Conservation (phyloP, 1,140 invertebrate genomes). For the Colletes gigas region DNA sequence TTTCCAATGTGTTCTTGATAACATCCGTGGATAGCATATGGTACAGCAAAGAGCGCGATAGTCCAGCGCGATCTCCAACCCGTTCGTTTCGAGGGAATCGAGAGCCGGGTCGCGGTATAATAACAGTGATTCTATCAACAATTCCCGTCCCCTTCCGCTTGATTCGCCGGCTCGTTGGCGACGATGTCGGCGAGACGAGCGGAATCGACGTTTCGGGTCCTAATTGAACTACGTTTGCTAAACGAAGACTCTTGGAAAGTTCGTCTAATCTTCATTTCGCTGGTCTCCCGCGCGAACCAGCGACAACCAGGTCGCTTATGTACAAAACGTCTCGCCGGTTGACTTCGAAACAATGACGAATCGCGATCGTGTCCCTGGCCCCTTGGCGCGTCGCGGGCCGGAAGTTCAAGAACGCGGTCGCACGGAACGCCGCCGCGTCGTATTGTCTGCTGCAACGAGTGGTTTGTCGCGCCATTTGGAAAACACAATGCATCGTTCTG, state of each 20-base stretch:
- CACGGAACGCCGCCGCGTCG: conserved; percentile 18
- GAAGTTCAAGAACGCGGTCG: conserved; percentile 27
- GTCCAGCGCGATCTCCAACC: background rate
- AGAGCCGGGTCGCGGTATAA: background rate
- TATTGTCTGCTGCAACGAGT: conserved; percentile 24
- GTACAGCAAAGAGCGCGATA: conserved; percentile 22
- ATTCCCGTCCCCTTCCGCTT: conserved; percentile 11
- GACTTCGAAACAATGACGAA: background rate
- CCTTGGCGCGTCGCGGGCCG: conserved; percentile 8
- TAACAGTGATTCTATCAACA: conserved; percentile 28
- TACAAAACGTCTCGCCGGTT: background rate
- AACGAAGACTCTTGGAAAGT: conserved; percentile 28
- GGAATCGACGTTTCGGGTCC: conserved; percentile 20
- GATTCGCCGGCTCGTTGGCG: background rate
- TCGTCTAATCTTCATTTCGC: background rate
- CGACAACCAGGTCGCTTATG: background rate
- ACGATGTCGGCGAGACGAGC: conserved; percentile 2
- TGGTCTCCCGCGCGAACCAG: background rate
- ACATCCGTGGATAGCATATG: conserved; percentile 36
- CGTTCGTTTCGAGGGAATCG: background rate
- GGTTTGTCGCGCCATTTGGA: conserved; percentile 65
- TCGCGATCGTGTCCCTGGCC: background rate
- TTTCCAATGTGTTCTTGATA: conserved; percentile 35
- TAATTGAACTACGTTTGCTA: conserved; percentile 43
- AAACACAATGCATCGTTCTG: conserved; percentile 57